Conservation (phyloP, 2,888 invertebrate species). For the Yponomeuta sedellus region DNA sequence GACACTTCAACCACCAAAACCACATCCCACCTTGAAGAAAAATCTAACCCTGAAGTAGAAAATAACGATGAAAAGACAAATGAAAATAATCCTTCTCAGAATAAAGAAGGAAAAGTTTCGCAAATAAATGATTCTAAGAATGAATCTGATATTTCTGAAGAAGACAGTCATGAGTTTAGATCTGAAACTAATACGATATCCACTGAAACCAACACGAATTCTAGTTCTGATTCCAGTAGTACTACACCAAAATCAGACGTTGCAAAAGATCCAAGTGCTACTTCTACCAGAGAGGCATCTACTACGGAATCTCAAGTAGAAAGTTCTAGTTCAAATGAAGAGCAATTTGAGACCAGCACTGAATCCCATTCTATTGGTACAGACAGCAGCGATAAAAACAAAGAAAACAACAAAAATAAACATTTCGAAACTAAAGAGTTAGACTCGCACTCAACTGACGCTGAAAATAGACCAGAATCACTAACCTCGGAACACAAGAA, state of each 20-base stretch:
- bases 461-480: not conserved
- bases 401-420: not conserved
- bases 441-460: not conserved
- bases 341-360: not conserved
- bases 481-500: not conserved
- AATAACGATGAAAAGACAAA: not conserved
- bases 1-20: no score
- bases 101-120: not conserved
- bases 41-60: no score
- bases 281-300: not conserved
- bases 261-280: not conserved
- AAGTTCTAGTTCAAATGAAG: not conserved
- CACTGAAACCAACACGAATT: not conserved
- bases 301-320: not conserved
- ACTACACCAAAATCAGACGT: not conserved
- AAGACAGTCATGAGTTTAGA: not conserved
- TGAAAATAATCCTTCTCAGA: not conserved
- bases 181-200: not conserved
- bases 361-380: not conserved
- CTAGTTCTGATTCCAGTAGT: not conserved
- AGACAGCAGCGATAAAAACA: not conserved
- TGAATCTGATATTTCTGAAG: not conserved
- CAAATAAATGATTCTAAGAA: not conserved
- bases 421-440: not conserved
- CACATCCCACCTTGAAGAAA: no score